Evolutionary conservation across 2,797 vertebrate species (phyloP).

Genomic region (Lemur catta): DNA sequence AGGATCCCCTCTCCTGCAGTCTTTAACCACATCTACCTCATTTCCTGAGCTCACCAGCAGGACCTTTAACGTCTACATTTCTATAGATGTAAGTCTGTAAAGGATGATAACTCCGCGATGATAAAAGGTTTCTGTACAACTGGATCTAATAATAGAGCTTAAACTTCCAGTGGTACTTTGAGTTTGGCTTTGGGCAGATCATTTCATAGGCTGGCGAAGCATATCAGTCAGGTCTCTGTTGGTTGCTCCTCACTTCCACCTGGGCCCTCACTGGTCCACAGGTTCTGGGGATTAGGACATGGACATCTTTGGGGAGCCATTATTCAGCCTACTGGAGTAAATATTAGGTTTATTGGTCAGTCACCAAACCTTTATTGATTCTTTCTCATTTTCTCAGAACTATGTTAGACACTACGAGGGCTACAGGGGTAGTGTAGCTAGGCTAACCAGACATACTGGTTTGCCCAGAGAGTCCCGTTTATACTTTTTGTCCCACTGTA

Average conservation of each 20-base stretch:
- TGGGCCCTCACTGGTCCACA: not conserved
- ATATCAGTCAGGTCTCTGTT: no score
- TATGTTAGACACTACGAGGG: not conserved
- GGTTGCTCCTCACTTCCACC: not conserved
- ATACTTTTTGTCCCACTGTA: not conserved
- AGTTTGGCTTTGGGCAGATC: no score
- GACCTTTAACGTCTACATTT: not conserved
- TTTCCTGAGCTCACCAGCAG: not conserved
- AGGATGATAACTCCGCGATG: not conserved
- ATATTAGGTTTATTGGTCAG: not conserved
- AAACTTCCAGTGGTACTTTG: no score
- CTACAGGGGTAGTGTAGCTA: not conserved
- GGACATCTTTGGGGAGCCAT: not conserved
- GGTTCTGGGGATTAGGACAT: not conserved
- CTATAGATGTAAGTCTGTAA: not conserved
- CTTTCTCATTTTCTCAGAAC: not conserved
- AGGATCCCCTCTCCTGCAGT: not conserved
- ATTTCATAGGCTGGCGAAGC: no score
- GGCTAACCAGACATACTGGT: not conserved
- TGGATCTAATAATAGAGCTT: no score
- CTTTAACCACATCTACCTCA: not conserved
- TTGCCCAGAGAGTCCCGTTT: not conserved
- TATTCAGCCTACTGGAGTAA: not conserved
- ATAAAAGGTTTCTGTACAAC: not conserved
- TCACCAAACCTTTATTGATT: not conserved